A percentile compares a stretch with the other conserved stretches of the same genome.
These are phyloP conservation scores for Cyclophora albipunctata DNA, from an alignment of 2,888 invertebrate species.

Conservation along the genomic window DNA sequence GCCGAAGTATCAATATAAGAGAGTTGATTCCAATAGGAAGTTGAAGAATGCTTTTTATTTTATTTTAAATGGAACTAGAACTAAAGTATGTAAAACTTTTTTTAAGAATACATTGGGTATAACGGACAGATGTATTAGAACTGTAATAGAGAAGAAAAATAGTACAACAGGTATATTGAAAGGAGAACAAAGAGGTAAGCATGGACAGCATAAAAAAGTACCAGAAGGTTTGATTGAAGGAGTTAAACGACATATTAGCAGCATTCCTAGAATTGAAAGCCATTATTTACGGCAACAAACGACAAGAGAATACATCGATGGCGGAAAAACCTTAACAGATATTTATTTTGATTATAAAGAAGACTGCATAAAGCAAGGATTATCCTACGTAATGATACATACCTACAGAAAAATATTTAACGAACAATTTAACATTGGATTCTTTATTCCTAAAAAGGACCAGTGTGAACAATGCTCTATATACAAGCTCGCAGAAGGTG, in stretches of 20 bases:
- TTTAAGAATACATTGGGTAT: constrained; percentile 17
- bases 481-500: no score
- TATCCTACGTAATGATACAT: no score
- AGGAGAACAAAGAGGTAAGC: constrained; percentile 17
- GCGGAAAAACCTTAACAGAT: no score
- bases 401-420: no score
- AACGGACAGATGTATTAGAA: constrained; percentile 15
- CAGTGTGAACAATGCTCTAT: no score
- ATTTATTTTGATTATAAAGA: no score
- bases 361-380: no score
- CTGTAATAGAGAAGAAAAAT: constrained; percentile 15
- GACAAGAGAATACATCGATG: no score
- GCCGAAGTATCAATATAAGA: constrained; percentile 12
- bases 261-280: constrained; percentile 16
- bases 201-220: constrained; percentile 11
- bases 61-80: constrained; percentile 20
- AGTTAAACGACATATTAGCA: constrained; percentile 14
- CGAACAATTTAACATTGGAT: no score
- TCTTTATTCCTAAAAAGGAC: no score
- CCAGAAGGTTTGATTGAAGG: constrained; percentile 2
- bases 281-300: constrained; percentile 15
- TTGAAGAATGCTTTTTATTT: constrained; percentile 18
- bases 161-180: constrained; percentile 10
- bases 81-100: constrained; percentile 15
- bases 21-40: constrained; percentile 9